Evolutionary conservation across 2,113 vertebrate genomes (phyloP).

Genomic region (Thinocorus orbignyianus): DNA sequence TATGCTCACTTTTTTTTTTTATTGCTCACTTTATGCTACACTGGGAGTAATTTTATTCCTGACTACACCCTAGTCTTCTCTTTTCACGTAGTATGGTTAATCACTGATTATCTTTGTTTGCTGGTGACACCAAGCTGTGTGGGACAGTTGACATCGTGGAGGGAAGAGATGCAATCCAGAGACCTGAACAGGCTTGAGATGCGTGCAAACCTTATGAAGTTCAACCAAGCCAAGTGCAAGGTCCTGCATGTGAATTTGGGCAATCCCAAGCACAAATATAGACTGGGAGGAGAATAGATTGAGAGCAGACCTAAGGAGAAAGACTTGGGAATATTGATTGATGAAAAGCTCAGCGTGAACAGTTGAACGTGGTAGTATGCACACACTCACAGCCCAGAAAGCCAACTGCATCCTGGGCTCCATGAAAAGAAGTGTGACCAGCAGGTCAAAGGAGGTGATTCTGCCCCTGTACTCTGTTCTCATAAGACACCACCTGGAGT

Average conservation of each 20-base stretch:
- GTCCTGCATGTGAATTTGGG: not conserved
- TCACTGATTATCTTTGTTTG: not conserved
- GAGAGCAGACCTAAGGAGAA: not conserved
- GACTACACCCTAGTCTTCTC: not conserved
- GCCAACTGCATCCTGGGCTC: not conserved
- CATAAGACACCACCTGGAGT: not conserved
- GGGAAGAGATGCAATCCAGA: not conserved
- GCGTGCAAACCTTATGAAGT: not conserved
- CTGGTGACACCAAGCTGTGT: not conserved
- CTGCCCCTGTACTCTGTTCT: not conserved
- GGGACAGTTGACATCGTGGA: not conserved
- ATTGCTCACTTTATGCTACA: not conserved
- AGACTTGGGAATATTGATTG: not conserved
- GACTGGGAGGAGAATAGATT: not conserved
- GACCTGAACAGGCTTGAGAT: not conserved
- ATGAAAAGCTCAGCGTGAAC: not conserved
- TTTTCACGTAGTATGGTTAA: not conserved
- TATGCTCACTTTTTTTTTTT: too few species aligned
- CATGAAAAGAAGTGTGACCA: not conserved
- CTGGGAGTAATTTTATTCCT: not conserved
- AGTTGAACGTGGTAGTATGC: not conserved
- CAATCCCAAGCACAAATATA: not conserved
- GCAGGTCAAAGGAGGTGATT: not conserved
- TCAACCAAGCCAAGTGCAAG: not conserved
- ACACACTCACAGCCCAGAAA: not conserved